Conservation (phyloP, 2,888 invertebrate genomes). For the Pteria penguin region DNA sequence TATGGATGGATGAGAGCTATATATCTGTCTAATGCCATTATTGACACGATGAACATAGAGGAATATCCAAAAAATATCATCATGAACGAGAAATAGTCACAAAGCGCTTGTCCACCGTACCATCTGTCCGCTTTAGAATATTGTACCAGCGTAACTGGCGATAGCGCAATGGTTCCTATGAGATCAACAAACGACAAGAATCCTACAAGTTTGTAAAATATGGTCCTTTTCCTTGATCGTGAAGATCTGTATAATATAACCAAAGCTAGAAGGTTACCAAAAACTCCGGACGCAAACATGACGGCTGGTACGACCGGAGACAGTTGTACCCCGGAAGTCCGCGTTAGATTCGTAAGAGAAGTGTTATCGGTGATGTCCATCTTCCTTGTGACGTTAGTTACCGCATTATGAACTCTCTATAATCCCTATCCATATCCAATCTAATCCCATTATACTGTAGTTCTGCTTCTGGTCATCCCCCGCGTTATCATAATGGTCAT, state of each 20-base stretch:
- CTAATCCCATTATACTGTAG: too few relatives aligned
- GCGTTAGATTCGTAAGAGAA: too few relatives aligned
- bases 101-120: conserved; percentile 71
- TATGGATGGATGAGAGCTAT: conserved; percentile 73
- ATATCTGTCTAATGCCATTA: conserved; percentile 78
- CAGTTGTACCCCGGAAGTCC: background rate
- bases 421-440: too few relatives aligned
- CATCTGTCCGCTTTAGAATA: conserved; percentile 66
- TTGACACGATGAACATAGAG: conserved; percentile 75
- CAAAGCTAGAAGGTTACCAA: conserved; percentile 77
- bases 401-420: too few relatives aligned
- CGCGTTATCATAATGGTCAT: too few relatives aligned
- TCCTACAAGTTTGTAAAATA: conserved; percentile 76
- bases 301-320: conserved; percentile 55
- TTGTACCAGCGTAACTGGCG: conserved; percentile 60
- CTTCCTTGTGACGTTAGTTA: too few relatives aligned
- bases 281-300: conserved; percentile 64
- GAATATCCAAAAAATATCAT: conserved; percentile 74
- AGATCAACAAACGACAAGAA: conserved; percentile 76
- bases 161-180: conserved; percentile 72
- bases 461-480: too few relatives aligned
- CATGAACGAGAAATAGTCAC: conserved; percentile 76
- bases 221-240: conserved; percentile 68
- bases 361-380: too few relatives aligned
- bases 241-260: conserved; percentile 68